These are phyloP conservation scores for Percina caprodes DNA, from an alignment of 2,113 vertebrate species.

Conservation along the genomic window DNA sequence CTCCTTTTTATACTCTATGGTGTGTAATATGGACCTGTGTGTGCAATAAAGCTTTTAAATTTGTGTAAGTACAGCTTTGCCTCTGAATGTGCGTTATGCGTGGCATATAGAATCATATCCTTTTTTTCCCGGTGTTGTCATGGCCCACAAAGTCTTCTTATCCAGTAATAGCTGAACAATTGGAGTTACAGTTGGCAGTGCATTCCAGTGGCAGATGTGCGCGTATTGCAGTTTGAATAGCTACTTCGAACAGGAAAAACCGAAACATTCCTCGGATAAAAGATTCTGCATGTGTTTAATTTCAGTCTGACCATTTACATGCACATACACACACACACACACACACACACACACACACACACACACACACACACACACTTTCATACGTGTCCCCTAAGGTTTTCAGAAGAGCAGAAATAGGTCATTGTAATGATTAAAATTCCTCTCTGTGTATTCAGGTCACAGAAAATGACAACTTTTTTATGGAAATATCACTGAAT, in stretches of 20 bases:
- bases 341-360: too few relatives aligned
- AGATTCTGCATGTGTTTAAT: neutral
- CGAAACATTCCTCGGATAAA: neutral
- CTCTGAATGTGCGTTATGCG: neutral
- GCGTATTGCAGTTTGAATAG: neutral
- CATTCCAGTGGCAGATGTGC: neutral
- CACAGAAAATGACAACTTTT: neutral
- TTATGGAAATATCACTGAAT: neutral
- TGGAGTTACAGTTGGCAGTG: neutral
- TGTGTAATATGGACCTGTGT: too few relatives aligned
- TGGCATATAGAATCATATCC: neutral
- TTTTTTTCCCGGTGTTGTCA: neutral
- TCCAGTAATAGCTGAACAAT: neutral
- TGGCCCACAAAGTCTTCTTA: neutral
- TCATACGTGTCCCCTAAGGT: too few relatives aligned
- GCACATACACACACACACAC: too few relatives aligned
- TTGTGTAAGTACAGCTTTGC: neutral
- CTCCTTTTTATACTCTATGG: too few relatives aligned
- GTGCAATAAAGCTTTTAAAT: too few relatives aligned
- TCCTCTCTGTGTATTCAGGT: neutral
- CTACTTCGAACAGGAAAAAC: neutral
- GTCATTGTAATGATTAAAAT: neutral
- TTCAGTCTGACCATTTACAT: neutral
- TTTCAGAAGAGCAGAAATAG: neutral
- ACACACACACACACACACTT: too few relatives aligned